Conservation (phyloP, 2,797 vertebrate species). For the Clarias laeviceps region DNA sequence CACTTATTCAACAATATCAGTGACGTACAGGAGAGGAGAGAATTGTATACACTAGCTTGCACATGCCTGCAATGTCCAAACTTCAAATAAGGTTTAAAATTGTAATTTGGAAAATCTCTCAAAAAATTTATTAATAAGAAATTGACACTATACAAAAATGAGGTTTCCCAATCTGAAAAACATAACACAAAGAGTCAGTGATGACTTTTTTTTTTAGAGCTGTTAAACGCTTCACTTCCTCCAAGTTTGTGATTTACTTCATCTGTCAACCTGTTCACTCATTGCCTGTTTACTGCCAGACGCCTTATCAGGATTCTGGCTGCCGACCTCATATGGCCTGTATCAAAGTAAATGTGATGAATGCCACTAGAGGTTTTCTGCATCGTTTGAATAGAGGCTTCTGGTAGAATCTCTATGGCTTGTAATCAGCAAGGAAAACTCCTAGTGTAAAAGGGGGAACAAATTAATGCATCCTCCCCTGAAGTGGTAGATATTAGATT, state of each 20-base stretch:
- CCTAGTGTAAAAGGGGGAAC: conserved; percentile 55
- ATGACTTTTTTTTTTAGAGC: conserved; percentile 65
- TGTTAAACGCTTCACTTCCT: conserved; percentile 74
- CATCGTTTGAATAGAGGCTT: conserved; percentile 67
- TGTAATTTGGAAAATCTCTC: neutral
- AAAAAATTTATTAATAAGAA: conserved; percentile 52
- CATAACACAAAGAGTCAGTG: conserved; percentile 62
- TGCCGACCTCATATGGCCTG: conserved; percentile 69
- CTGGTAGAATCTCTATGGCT: conserved; percentile 64
- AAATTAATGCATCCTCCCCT: conserved; percentile 59
- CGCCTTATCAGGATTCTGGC: conserved; percentile 57
- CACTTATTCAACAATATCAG: neutral
- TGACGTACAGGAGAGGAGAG: neutral
- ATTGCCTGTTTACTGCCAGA: conserved; percentile 62
- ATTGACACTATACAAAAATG: conserved; percentile 66
- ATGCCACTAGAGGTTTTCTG: conserved; percentile 64
- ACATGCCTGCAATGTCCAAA: neutral
- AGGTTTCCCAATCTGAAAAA: conserved; percentile 69
- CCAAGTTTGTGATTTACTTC: conserved; percentile 70
- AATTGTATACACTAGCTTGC: neutral
- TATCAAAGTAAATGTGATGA: conserved; percentile 67
- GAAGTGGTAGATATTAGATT: neutral
- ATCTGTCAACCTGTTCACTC: conserved; percentile 63
- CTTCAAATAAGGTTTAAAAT: neutral
- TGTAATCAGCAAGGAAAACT: conserved; percentile 61